Percentiles rank a stretch among this genome's conserved stretches.
phyloP scores from a whole-genome alignment of 2,113 vertebrate genomes.

The Crotalus viridis region DNA sequence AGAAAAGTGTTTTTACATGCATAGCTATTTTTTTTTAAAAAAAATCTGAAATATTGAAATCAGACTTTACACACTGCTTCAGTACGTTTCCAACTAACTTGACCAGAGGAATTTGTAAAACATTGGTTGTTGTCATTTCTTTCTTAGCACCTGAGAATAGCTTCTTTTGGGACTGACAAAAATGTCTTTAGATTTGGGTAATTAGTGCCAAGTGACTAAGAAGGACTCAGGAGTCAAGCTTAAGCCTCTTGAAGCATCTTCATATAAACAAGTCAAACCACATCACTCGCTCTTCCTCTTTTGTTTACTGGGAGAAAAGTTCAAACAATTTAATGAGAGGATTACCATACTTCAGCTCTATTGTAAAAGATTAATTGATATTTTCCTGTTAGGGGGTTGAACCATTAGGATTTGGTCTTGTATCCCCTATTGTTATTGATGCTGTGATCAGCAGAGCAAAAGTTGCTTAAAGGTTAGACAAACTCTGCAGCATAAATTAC shows the following conservation, averaged over 20 bases:
- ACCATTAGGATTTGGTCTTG: conserved; percentile 73
- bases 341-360: conserved; percentile 87
- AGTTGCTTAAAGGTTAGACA: conserved; percentile 74
- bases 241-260: conserved; percentile 90
- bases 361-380: conserved; percentile 92
- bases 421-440: conserved; percentile 72
- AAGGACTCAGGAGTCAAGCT: conserved; percentile 75
- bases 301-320: conserved; percentile 85
- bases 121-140: conserved; percentile 50
- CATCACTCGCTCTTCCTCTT: conserved; percentile 82
- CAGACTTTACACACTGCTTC: background rate
- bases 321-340: conserved; percentile 88
- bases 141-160: conserved; percentile 56
- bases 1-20: background rate
- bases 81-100: conserved; percentile 13
- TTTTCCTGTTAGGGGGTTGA: conserved; percentile 86
- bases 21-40: background rate
- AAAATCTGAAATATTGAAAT: background rate
- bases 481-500: conserved; percentile 72
- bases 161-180: conserved; percentile 71
- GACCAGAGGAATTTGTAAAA: conserved; percentile 31
- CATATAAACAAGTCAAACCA: conserved; percentile 82
- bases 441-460: conserved; percentile 78
- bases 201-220: conserved; percentile 82
- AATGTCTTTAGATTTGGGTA: conserved; percentile 81